These are phyloP conservation scores for Tyria jacobaeae DNA, from an alignment of 2,888 invertebrate genomes.

Conservation along the genomic window DNA sequence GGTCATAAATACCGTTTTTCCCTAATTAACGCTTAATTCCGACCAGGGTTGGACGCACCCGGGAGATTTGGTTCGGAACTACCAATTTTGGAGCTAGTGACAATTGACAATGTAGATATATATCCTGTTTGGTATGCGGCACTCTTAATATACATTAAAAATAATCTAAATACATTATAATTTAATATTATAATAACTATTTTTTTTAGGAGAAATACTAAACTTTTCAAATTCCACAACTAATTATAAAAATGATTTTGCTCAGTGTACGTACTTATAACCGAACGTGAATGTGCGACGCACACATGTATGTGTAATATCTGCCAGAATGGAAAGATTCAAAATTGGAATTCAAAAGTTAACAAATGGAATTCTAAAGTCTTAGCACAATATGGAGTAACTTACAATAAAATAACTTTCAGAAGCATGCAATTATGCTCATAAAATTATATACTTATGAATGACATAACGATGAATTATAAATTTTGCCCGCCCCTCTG, in stretches of 20 bases:
- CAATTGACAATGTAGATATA: conserved; percentile 7
- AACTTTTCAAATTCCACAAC: too few species aligned
- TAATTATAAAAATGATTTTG: too few species aligned
- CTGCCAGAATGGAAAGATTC: too few species aligned
- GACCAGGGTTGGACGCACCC: conserved; percentile 47
- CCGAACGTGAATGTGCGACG: too few species aligned
- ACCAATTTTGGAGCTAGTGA: conserved; percentile 39
- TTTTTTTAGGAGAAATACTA: too few species aligned
- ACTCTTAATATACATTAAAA: background rate
- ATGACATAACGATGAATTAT: conserved; percentile 57
- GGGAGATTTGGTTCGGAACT: conserved; percentile 40
- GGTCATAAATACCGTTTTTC: conserved; percentile 83
- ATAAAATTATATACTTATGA: conserved; percentile 47
- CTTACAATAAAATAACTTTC: background rate
- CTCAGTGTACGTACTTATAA: too few species aligned
- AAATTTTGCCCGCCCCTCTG: conserved; percentile 43
- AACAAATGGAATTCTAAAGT: background rate
- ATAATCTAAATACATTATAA: too few species aligned
- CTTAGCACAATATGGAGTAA: background rate
- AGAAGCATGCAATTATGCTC: conserved; percentile 1
- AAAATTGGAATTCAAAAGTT: background rate
- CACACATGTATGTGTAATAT: too few species aligned
- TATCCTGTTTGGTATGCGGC: background rate
- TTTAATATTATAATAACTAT: too few species aligned
- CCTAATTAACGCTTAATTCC: conserved; percentile 84